Base-by-base conservation (phyloP, 2,888 invertebrate genomes). In the Theodoxus fluviatilis region DNA sequence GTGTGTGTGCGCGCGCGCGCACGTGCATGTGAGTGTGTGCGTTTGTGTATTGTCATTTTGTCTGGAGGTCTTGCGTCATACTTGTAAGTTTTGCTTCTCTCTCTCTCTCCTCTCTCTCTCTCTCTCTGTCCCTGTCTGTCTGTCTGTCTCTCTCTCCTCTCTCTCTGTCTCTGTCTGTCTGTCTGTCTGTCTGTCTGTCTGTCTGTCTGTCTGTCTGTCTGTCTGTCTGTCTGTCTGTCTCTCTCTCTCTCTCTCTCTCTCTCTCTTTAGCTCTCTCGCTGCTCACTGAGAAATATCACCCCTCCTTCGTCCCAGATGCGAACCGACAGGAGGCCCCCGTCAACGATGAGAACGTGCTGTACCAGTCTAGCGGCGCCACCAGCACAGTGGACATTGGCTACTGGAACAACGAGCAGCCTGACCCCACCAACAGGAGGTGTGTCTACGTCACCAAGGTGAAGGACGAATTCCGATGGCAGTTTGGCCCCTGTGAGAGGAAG, bases 401-500 rank as follows among this genome's bases (percentile, higher is more conserved):
- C 68, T 79, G 78, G 78, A 64, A 69, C 2, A 66, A 71, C 40
- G 49, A 70, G 1, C 75, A 77, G 59, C 79, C 79, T 2, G 72
- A 75, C 37, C 57, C 70, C 33, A 25, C 52, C 6, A 22, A 57
- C 2, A 77, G 78, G 1, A 70, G 75, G 12, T 79, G 79, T 70
- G 75, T 75, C 15, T 74, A 70, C 35, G 59, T 75, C 2, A 49
- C 49, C n/a, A 65, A 70, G 31, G 71, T 68, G 37, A 40, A 18
- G 3, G 57, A 68, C 15, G 40, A 43, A 33, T 72, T 73, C 52
- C 67, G 72, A 31, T 80, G 79, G 79, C 65, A 70, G 4, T 74
- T 76, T 37, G 74, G 74, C 28, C 75, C 77, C n/a, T 82, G 82
- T 70, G 71, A 75, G 37, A 64, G 64, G 15, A 78, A 78, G 65